These are phyloP conservation scores for Takifugu flavidus DNA, from an alignment of 2,113 vertebrate genomes.

Conservation along the genomic window DNA sequence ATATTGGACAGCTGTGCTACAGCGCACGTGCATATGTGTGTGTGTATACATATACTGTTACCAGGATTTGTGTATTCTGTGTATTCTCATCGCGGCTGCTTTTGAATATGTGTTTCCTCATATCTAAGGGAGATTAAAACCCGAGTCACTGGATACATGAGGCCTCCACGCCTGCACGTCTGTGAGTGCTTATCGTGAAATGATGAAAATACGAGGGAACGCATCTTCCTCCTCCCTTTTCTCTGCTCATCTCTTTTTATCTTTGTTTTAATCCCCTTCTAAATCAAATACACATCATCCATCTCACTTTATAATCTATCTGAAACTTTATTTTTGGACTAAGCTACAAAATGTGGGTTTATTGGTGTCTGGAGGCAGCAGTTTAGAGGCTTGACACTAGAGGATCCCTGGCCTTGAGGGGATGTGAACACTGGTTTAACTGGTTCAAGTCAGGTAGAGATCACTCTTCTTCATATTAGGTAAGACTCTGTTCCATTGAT, in stretches of 20 bases:
- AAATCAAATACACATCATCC: conserved; percentile 6
- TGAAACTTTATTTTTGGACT: conserved; percentile 5
- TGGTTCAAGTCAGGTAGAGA: too few relatives aligned
- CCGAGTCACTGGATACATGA: conserved; percentile 20
- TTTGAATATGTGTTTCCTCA: conserved; percentile 57
- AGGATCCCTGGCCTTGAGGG: too few relatives aligned
- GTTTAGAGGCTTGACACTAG: too few relatives aligned
- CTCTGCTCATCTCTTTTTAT: conserved; percentile 37
- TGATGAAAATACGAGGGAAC: conserved; percentile 38
- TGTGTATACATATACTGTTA: too few relatives aligned
- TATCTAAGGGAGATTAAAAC: conserved; percentile 71
- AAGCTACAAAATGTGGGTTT: background rate
- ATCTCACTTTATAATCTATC: conserved; percentile 10
- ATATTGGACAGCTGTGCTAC: background rate
- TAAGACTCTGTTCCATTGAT: too few relatives aligned
- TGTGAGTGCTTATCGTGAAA: conserved; percentile 20
- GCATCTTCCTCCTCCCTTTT: conserved; percentile 20
- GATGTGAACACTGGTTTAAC: too few relatives aligned
- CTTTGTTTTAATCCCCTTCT: conserved; percentile 38
- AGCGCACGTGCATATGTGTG: too few relatives aligned
- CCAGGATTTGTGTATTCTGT: too few relatives aligned
- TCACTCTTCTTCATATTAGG: too few relatives aligned
- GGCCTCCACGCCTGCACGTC: conserved; percentile 5
- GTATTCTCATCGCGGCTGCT: conserved; percentile 24
- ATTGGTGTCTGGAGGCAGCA: background rate